phyloP scores from a whole-genome alignment of 1,140 invertebrate species.

The Saccostrea cuccullata region DNA sequence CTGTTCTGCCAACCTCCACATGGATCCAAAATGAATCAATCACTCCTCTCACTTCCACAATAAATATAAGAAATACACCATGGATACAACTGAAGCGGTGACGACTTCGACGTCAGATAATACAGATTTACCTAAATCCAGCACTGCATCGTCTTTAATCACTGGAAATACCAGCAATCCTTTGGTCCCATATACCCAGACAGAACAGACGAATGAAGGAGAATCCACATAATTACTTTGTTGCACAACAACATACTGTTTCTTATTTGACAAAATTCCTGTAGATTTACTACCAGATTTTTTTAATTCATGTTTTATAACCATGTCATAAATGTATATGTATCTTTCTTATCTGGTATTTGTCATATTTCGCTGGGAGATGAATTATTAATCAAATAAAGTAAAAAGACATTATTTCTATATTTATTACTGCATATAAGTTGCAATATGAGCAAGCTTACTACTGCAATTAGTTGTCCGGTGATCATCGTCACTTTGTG shows the following conservation, averaged over 20 bases:
- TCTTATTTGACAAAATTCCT: too few relatives aligned
- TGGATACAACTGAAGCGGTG: neutral
- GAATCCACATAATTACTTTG: neutral
- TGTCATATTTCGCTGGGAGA: too few relatives aligned
- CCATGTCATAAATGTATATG: neutral
- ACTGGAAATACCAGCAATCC: neutral
- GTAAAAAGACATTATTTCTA: too few relatives aligned
- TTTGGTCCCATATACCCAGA: neutral
- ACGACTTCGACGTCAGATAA: neutral
- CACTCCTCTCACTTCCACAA: neutral
- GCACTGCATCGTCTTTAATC: neutral
- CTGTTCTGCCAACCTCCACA: too few relatives aligned
- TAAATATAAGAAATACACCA: neutral
- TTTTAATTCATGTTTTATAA: neutral
- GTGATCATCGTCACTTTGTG: conserved; percentile 25
- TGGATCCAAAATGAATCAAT: neutral
- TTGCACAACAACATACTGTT: neutral
- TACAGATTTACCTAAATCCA: neutral
- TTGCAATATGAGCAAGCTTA: conserved; percentile 39
- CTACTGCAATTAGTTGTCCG: too few relatives aligned
- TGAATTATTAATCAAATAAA: too few relatives aligned
- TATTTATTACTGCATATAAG: too few relatives aligned
- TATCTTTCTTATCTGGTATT: neutral
- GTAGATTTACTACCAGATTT: neutral
- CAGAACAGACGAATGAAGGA: neutral